phyloP scores from a whole-genome alignment of 2,888 invertebrate species.

The Drosophila infuscata region DNA sequence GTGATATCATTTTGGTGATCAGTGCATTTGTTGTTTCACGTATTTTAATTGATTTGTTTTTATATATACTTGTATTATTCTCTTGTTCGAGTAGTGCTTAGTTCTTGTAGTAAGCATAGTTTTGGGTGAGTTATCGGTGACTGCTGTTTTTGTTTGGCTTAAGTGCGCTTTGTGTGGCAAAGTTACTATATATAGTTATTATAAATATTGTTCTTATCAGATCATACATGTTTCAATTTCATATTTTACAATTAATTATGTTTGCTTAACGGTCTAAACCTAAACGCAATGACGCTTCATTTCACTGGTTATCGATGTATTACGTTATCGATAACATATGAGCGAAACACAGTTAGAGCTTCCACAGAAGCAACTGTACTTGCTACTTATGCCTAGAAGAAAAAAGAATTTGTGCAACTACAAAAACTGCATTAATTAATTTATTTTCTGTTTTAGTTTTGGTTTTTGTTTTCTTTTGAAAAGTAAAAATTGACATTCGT shows the following conservation, averaged over 20 bases:
- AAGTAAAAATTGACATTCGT: slow-evolving; percentile 82
- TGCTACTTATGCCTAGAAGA: slow-evolving; percentile 46
- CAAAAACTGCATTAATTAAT: slow-evolving; percentile 35
- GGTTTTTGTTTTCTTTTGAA: not conserved
- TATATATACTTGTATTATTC: slow-evolving; percentile 7
- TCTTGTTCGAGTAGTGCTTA: slow-evolving; percentile 35
- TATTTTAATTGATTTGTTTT: slow-evolving; percentile 5
- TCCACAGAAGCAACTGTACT: slow-evolving; percentile 43
- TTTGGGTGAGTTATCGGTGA: slow-evolving; percentile 49
- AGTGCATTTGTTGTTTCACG: slow-evolving; percentile 36
- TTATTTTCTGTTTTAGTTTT: slow-evolving; percentile 10
- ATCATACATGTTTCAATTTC: slow-evolving; percentile 41
- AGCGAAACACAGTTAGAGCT: slow-evolving; percentile 16
- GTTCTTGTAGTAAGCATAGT: slow-evolving; percentile 34
- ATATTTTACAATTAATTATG: slow-evolving; percentile 40
- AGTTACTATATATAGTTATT: slow-evolving; percentile 11
- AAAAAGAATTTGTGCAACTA: slow-evolving; percentile 45
- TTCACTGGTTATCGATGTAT: slow-evolving; percentile 28
- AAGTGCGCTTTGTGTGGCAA: slow-evolving; percentile 24
- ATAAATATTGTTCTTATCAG: slow-evolving; percentile 18
- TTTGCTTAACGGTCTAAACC: slow-evolving; percentile 39
- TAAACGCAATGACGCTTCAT: slow-evolving; percentile 17
- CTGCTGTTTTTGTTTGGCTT: slow-evolving; percentile 28
- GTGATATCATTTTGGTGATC: slow-evolving; percentile 37
- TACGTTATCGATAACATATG: slow-evolving; percentile 31